A percentile compares a stretch with the other conserved stretches of the same genome.
Conservation (phyloP, 2,113 vertebrate species). For the Anser cygnoides region DNA sequence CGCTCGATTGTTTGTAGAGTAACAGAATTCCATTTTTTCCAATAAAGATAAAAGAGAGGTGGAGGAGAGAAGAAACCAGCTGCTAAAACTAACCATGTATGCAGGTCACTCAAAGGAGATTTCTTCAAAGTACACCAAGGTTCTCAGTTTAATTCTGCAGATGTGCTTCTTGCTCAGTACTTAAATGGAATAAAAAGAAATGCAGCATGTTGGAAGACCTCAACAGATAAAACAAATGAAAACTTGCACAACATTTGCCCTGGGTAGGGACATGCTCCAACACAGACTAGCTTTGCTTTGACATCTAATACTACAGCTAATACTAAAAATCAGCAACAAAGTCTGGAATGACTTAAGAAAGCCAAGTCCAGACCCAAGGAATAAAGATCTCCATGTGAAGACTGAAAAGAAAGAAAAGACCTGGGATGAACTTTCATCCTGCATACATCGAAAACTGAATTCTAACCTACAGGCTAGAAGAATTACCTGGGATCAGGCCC, state of each 20-base stretch:
- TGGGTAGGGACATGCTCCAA: not conserved
- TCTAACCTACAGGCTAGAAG: not conserved
- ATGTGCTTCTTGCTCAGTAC: not conserved
- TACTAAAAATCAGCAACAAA: not conserved
- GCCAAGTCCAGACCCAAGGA: not conserved
- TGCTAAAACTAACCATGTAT: not conserved
- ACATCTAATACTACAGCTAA: not conserved
- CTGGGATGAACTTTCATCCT: not conserved
- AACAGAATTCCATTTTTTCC: constrained; percentile 15
- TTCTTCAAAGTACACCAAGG: not conserved
- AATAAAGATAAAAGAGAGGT: not conserved
- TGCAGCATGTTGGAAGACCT: not conserved
- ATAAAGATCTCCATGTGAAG: not conserved
- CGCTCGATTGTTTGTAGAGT: constrained; percentile 5
- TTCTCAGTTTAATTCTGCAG: not conserved
- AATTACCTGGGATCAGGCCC: not conserved
- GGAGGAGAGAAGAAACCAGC: constrained; percentile 8
- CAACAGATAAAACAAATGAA: not conserved
- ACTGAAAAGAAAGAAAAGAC: not conserved
- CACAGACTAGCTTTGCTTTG: not conserved
- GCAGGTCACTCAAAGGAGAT: not conserved
- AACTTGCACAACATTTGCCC: not conserved
- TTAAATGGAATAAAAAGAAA: not conserved
- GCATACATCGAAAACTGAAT: not conserved
- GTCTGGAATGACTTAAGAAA: not conserved